phyloP scores from a whole-genome alignment of 2,888 invertebrate genomes.

The Acanthopleura granulata region DNA sequence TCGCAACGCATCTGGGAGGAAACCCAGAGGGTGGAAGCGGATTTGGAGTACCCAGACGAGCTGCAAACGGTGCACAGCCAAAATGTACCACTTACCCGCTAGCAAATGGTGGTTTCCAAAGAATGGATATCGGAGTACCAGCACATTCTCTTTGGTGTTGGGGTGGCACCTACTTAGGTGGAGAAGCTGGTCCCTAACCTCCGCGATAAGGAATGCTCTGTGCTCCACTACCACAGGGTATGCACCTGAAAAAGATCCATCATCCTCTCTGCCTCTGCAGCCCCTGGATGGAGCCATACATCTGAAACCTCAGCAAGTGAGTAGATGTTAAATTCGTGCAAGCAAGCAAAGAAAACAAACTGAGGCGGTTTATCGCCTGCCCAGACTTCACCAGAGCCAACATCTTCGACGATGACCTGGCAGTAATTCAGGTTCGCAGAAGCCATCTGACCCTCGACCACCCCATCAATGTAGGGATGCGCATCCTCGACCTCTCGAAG shows the following conservation, averaged over 20 bases:
- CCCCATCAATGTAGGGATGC: neutral
- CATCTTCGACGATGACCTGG: neutral
- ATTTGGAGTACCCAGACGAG: neutral
- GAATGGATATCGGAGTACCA: neutral
- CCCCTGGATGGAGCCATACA: slow-evolving; percentile 5
- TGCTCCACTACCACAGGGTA: neutral
- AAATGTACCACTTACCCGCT: neutral
- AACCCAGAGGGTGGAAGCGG: slow-evolving; percentile 1
- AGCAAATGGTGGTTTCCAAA: neutral
- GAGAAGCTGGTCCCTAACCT: slow-evolving; percentile 4
- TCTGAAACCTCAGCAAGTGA: neutral
- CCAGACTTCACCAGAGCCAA: neutral
- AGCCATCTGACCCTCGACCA: neutral
- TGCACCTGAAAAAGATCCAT: neutral
- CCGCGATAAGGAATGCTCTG: neutral
- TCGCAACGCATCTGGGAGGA: slow-evolving; percentile 15
- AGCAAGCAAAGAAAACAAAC: neutral
- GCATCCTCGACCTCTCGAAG: neutral
- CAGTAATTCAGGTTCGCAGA: neutral
- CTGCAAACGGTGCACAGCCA: neutral
- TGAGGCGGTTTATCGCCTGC: neutral
- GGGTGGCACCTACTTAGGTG: neutral
- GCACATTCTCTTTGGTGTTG: neutral
- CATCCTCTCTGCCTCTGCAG: neutral
- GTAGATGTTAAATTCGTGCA: neutral